phyloP scores from a whole-genome alignment of 2,797 vertebrate genomes.

The Sebastes cheni region DNA sequence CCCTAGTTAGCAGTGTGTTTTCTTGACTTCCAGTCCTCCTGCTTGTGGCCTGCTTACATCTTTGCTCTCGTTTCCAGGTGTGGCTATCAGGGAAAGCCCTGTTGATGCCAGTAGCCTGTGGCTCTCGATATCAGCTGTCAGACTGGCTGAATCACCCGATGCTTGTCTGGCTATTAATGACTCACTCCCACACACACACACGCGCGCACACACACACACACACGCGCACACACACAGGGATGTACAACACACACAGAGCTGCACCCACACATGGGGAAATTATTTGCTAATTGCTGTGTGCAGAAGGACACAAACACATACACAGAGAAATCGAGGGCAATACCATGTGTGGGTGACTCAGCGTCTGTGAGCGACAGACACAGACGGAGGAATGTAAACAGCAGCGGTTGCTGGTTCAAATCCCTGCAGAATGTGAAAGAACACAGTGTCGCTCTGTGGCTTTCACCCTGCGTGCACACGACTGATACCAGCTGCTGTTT shows the following conservation, averaged over 20 bases:
- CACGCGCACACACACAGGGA: slow-evolving; percentile 25
- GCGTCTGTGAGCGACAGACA: slow-evolving; percentile 54
- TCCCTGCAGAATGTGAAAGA: slow-evolving; percentile 39
- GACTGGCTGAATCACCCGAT: slow-evolving; percentile 47
- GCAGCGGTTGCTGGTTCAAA: slow-evolving; percentile 53
- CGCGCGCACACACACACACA: slow-evolving; percentile 2
- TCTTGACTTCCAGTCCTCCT: not conserved
- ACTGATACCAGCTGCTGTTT: slow-evolving; percentile 29
- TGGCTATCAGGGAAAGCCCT: slow-evolving; percentile 56
- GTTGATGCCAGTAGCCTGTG: slow-evolving; percentile 24
- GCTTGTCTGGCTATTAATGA: slow-evolving; percentile 64
- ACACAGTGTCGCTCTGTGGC: not conserved
- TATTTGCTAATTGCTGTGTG: slow-evolving; percentile 41
- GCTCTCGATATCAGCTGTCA: slow-evolving; percentile 49
- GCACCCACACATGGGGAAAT: slow-evolving; percentile 49
- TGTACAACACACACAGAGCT: slow-evolving; percentile 22
- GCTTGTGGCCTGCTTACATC: slow-evolving; percentile 12
- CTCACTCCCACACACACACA: slow-evolving; percentile 38
- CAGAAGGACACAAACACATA: slow-evolving; percentile 14
- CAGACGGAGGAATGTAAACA: slow-evolving; percentile 72
- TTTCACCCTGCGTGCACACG: slow-evolving; percentile 2
- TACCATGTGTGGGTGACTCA: slow-evolving; percentile 61
- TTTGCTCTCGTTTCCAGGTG: slow-evolving; percentile 46
- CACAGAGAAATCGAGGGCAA: slow-evolving; percentile 27
- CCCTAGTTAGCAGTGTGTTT: not conserved